A percentile compares a stretch with the other conserved stretches of the same genome.
Conservation (phyloP, 30 jellyfish, hydroid and myxozoan genomes). For the Turritopsis rubra region DNA sequence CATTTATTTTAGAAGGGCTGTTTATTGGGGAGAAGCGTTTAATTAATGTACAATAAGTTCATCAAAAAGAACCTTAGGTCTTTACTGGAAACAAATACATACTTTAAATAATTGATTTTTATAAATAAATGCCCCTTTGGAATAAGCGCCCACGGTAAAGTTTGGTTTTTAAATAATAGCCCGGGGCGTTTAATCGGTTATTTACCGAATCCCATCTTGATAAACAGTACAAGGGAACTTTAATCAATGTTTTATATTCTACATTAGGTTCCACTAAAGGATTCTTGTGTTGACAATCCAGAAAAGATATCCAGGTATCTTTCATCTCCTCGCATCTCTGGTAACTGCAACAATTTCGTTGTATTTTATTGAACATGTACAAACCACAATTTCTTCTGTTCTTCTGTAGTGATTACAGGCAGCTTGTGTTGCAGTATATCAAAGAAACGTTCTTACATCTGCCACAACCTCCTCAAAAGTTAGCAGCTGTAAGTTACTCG, state of each 20-base stretch:
- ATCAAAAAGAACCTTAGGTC: too few relatives aligned
- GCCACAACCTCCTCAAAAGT: slow-evolving; percentile 70
- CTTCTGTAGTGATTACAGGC: slow-evolving; percentile 52
- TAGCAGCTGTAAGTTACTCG: slow-evolving; percentile 42
- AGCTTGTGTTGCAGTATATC: slow-evolving; percentile 48
- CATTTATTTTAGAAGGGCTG: too few relatives aligned
- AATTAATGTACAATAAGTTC: too few relatives aligned
- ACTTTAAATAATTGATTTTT: too few relatives aligned
- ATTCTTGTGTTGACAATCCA: slow-evolving; percentile 17
- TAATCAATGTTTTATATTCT: neutral
- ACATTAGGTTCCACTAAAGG: slow-evolving; percentile 38
- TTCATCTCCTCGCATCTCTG: neutral
- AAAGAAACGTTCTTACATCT: slow-evolving; percentile 51
- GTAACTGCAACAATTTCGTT: neutral
- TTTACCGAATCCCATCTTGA: too few relatives aligned
- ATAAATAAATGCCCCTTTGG: too few relatives aligned
- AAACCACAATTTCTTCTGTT: neutral
- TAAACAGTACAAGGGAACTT: neutral
- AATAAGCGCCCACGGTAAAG: too few relatives aligned
- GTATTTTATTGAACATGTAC: too few relatives aligned
- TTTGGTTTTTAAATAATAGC: too few relatives aligned
- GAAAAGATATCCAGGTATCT: slow-evolving; percentile 36
- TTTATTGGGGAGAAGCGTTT: too few relatives aligned
- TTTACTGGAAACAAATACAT: too few relatives aligned
- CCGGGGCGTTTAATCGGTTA: too few relatives aligned